Evolutionary conservation across 1,140 invertebrate genomes (phyloP).

Genomic region (Diprion similis): DNA sequence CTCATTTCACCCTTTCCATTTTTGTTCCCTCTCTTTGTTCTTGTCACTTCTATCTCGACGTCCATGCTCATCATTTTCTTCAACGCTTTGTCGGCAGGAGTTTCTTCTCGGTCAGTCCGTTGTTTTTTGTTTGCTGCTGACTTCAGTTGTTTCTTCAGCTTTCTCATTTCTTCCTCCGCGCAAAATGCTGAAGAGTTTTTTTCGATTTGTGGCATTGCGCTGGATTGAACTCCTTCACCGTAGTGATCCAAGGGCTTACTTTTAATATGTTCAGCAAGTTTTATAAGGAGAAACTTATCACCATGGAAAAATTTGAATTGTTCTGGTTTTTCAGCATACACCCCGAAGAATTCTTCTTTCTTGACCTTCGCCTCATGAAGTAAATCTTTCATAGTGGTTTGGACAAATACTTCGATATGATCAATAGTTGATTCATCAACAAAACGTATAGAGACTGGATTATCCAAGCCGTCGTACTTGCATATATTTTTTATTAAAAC

Average conservation of each 20-base stretch:
- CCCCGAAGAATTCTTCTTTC: background rate
- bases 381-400: background rate
- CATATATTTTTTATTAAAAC: slow-evolving; percentile 1
- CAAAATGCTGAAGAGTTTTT: background rate
- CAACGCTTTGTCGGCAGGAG: background rate
- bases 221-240: background rate
- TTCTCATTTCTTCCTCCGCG: background rate
- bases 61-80: background rate
- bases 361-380: background rate
- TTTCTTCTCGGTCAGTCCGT: background rate
- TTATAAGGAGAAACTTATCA: slow-evolving; percentile 1
- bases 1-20: background rate
- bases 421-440: background rate
- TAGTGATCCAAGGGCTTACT: slow-evolving; percentile 2
- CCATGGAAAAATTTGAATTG: background rate
- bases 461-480: background rate
- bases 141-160: background rate
- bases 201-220: background rate
- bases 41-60: background rate
- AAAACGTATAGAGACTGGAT: background rate
- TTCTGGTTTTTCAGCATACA: background rate
- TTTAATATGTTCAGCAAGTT: background rate
- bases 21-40: background rate
- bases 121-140: background rate
- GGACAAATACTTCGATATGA: background rate